These are phyloP conservation scores for Actias luna DNA, from an alignment of 2,888 invertebrate genomes.

Conservation along the genomic window DNA sequence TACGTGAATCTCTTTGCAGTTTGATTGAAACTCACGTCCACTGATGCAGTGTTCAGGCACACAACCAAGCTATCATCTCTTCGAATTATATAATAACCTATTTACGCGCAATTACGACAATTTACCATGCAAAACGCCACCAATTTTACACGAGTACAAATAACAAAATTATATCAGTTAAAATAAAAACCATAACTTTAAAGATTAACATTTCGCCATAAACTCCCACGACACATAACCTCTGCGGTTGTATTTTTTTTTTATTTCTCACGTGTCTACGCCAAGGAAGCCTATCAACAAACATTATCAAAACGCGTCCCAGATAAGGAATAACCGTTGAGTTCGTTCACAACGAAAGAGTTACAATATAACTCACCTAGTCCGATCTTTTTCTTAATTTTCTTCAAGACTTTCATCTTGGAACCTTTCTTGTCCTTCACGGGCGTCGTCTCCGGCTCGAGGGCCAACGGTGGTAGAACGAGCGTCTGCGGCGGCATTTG, in stretches of 20 bases:
- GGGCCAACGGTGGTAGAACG: constrained; percentile 73
- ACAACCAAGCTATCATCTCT: no score
- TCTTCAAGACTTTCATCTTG: constrained; percentile 95
- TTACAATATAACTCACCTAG: constrained; percentile 84
- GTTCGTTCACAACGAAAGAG: background rate
- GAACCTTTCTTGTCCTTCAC: constrained; percentile 76
- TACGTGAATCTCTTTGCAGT: no score
- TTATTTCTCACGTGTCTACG: background rate
- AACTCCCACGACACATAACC: no score
- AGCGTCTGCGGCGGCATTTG: constrained; percentile 70
- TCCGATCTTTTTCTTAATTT: constrained; percentile 93
- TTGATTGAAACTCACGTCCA: no score
- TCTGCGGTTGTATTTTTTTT: background rate
- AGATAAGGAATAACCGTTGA: constrained; percentile 4
- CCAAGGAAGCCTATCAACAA: background rate
- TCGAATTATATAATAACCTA: no score
- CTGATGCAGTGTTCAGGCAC: no score
- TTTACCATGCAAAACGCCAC: no score
- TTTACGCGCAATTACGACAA: no score
- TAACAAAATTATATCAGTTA: no score
- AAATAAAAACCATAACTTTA: no score
- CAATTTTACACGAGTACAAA: no score
- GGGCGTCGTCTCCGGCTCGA: constrained; percentile 72
- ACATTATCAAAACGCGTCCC: constrained; percentile 13
- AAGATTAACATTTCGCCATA: no score